These are phyloP conservation scores for Portunus trituberculatus DNA, from an alignment of 1,140 invertebrate species.

Conservation along the genomic window DNA sequence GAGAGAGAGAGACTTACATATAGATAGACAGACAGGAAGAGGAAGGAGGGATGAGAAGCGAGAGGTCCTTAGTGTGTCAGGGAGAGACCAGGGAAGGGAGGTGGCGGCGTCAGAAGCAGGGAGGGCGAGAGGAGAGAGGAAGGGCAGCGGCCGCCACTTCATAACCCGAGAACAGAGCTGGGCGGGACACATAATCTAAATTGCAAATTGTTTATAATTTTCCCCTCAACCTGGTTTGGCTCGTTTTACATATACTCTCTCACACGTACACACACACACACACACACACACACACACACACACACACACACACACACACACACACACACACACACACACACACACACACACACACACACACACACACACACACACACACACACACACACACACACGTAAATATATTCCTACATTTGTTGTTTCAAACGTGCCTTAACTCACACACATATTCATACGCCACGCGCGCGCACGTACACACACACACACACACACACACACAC, in stretches of 20 bases:
- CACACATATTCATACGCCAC: not conserved
- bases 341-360: not conserved
- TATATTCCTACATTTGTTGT: no score
- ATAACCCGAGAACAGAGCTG: not conserved
- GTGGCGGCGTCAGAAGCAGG: not conserved
- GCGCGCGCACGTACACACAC: no score
- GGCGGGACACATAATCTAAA: not conserved
- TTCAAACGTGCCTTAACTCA: not conserved
- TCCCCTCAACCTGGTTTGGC: slow-evolving; percentile 9
- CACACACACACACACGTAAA: not conserved
- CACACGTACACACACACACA: slow-evolving; percentile 10
- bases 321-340: slow-evolving; percentile 36
- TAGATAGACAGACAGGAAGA: not conserved
- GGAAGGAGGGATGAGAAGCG: not conserved
- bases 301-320: slow-evolving; percentile 33
- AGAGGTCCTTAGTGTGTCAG: not conserved
- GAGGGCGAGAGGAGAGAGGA: not conserved
- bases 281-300: slow-evolving; percentile 11
- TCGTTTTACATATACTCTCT: slow-evolving; percentile 3
- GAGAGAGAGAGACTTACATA: not conserved
- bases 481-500: no score
- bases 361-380: slow-evolving; percentile 11
- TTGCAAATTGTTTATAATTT: slow-evolving; percentile 16
- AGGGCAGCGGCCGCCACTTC: not conserved
- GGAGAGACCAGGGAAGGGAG: no score